Evolutionary conservation across 2,797 vertebrate genomes (phyloP).

Genomic region (Amblyraja radiata): DNA sequence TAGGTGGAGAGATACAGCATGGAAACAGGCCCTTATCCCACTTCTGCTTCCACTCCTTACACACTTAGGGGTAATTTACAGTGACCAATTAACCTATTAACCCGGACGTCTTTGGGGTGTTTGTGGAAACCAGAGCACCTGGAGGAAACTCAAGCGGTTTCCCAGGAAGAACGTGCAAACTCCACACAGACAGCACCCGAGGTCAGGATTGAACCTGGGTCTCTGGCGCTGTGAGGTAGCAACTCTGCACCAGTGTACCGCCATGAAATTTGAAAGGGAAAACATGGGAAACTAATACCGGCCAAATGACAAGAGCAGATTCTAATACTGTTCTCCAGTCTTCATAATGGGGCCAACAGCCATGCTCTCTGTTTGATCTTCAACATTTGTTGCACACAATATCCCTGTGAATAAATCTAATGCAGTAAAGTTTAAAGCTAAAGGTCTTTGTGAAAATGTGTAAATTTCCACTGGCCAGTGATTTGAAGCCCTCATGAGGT

Average conservation of each 20-base stretch:
- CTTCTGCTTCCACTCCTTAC: too few species aligned
- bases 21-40: too few species aligned
- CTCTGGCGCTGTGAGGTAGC: too few species aligned
- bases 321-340: neutral
- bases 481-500: neutral
- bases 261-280: neutral
- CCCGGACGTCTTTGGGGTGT: too few species aligned
- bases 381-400: neutral
- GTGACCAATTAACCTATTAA: too few species aligned
- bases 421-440: neutral
- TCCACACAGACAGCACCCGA: too few species aligned
- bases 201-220: too few species aligned
- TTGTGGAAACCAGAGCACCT: too few species aligned
- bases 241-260: too few species aligned
- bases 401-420: neutral
- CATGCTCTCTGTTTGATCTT: neutral
- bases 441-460: neutral
- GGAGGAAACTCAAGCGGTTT: too few species aligned
- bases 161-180: too few species aligned
- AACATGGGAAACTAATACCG: neutral
- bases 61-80: too few species aligned
- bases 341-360: neutral
- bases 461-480: neutral
- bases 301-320: neutral
- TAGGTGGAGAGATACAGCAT: neutral